Evolutionary conservation across 2,113 vertebrate species (phyloP).

Genomic region (Geothlypis trichas): DNA sequence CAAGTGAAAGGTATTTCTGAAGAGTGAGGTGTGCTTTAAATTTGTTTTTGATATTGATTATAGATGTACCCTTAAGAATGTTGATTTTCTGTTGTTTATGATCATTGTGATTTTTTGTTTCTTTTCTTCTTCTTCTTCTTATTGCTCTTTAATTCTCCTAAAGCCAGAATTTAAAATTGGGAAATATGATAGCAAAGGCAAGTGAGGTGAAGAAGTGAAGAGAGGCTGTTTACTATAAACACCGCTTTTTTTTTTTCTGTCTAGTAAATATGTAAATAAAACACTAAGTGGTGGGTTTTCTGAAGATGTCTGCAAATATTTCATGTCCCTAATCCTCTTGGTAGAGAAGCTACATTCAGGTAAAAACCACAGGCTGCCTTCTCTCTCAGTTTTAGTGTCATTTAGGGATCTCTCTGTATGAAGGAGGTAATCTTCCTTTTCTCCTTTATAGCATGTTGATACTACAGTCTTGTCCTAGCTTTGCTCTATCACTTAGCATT

Average conservation of each 20-base stretch:
- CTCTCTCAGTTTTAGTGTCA: not conserved
- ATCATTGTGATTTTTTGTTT: not conserved
- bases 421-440: not conserved
- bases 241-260: not conserved
- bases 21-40: constrained; percentile 36
- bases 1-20: constrained; percentile 84
- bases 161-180: not conserved
- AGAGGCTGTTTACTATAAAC: not conserved
- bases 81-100: not conserved
- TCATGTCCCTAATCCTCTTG: not conserved
- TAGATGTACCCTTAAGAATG: not conserved
- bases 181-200: not conserved
- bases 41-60: not conserved
- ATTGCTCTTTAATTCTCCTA: not conserved
- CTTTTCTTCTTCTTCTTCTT: not conserved
- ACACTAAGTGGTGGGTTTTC: not conserved
- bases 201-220: not conserved
- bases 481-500: not conserved
- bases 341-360: not conserved
- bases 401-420: not conserved
- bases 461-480: not conserved
- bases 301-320: not conserved
- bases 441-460: not conserved
- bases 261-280: constrained; percentile 26
- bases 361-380: not conserved